Percentiles rank a stretch among this genome's conserved stretches.
Conservation (phyloP, 2,888 invertebrate species). For the Brenthis hecate region DNA sequence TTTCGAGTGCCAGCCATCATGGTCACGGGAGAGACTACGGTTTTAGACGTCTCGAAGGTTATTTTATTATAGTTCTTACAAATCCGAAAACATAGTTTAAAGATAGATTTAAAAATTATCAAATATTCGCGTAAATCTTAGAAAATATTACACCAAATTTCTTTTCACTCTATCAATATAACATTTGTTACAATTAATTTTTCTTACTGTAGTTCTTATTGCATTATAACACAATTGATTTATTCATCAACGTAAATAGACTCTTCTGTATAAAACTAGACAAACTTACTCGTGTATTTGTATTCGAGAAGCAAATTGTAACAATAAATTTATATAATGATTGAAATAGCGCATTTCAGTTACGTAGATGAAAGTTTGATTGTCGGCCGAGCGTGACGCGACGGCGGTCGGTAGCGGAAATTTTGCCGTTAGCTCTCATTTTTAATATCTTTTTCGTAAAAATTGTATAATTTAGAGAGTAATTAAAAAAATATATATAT, state of each 20-base stretch:
- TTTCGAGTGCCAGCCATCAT: no score
- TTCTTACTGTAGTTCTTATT: no score
- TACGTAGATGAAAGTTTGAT: conserved; percentile 38
- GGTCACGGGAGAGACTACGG: no score
- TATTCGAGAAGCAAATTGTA: background rate
- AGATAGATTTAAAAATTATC: no score
- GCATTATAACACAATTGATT: no score
- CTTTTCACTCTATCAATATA: background rate
- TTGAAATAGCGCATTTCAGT: conserved; percentile 14
- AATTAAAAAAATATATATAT: background rate
- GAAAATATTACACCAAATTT: no score
- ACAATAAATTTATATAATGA: conserved; percentile 30
- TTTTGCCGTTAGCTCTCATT: conserved; percentile 1
- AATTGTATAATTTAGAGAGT: background rate
- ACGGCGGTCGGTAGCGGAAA: background rate
- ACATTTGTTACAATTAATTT: background rate
- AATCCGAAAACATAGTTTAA: no score
- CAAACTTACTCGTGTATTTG: background rate
- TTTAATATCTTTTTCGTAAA: background rate
- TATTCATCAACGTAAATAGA: no score
- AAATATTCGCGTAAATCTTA: no score
- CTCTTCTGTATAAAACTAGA: no score
- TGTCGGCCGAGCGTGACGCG: conserved; percentile 29
- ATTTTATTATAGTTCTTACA: no score
- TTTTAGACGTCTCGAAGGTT: no score